phyloP scores from a whole-genome alignment of 2,888 invertebrate genomes.

The Mesorhabditis sp. region DNA sequence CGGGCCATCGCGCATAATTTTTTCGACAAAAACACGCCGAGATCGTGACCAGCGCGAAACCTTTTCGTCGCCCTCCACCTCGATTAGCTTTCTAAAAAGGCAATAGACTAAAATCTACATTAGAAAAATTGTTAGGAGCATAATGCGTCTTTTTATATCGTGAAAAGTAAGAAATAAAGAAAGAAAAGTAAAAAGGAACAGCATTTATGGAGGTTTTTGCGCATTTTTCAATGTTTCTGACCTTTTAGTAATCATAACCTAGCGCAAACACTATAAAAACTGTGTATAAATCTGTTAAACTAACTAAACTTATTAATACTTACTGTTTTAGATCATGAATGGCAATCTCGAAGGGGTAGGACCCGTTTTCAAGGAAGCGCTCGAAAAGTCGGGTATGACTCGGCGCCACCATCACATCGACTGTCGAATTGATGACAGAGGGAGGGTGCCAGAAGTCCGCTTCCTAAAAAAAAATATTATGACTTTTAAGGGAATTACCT shows the following conservation, averaged over 20 bases:
- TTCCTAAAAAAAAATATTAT: slow-evolving; percentile 12
- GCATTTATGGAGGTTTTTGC: too few relatives aligned
- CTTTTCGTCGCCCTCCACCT: slow-evolving; percentile 4
- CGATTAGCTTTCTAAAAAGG: slow-evolving; percentile 1
- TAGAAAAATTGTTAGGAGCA: too few relatives aligned
- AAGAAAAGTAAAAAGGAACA: too few relatives aligned
- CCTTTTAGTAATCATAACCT: too few relatives aligned
- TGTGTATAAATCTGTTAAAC: not conserved
- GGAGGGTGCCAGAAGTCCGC: slow-evolving; percentile 55
- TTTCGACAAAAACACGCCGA: not conserved
- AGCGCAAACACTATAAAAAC: not conserved
- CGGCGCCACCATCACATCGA: slow-evolving; percentile 51
- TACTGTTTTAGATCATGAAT: slow-evolving; percentile 46
- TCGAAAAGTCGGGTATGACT: slow-evolving; percentile 29
- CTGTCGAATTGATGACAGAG: slow-evolving; percentile 36
- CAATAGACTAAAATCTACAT: too few relatives aligned
- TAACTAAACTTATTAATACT: not conserved
- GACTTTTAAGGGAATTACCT: slow-evolving; percentile 16
- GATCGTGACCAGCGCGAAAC: not conserved
- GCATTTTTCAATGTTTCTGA: too few relatives aligned
- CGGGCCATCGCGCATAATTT: slow-evolving; percentile 19
- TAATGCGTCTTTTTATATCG: too few relatives aligned
- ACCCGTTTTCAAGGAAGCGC: slow-evolving; percentile 23
- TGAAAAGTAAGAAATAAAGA: too few relatives aligned
- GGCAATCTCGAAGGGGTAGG: slow-evolving; percentile 28